Conservation (phyloP, 2,797 vertebrate genomes). For the Anguilla megastoma region DNA sequence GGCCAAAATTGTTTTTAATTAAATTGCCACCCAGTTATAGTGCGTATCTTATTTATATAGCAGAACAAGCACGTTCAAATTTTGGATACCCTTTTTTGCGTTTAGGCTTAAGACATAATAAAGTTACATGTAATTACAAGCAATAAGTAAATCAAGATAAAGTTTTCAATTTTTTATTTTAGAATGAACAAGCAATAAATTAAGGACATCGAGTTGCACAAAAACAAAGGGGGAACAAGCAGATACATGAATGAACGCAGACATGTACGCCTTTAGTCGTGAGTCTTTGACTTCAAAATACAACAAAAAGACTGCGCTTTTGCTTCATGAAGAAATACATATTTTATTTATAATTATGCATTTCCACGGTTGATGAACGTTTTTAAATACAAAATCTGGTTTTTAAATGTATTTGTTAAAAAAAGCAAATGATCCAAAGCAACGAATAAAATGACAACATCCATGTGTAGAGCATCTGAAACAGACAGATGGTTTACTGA, state of each 20-base stretch:
- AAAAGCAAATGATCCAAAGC: slow-evolving; percentile 53
- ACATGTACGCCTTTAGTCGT: neutral
- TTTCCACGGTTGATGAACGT: slow-evolving; percentile 55
- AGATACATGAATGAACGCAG: slow-evolving; percentile 22
- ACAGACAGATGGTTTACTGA: slow-evolving; percentile 45
- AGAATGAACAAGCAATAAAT: slow-evolving; percentile 86
- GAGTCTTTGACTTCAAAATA: slow-evolving; percentile 60
- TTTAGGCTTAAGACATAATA: neutral
- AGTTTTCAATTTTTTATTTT: slow-evolving; percentile 58
- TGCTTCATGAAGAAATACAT: slow-evolving; percentile 57
- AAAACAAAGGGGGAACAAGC: slow-evolving; percentile 55
- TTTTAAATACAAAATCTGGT: slow-evolving; percentile 55
- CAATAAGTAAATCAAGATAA: slow-evolving; percentile 33
- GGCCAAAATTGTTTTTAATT: neutral
- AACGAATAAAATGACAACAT: slow-evolving; percentile 60
- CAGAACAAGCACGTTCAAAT: neutral
- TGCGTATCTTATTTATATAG: neutral
- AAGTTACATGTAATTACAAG: slow-evolving; percentile 34
- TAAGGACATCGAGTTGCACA: slow-evolving; percentile 79
- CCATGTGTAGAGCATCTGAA: slow-evolving; percentile 50
- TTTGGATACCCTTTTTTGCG: neutral
- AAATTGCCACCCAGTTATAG: neutral
- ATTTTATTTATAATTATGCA: slow-evolving; percentile 61
- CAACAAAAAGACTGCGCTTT: slow-evolving; percentile 58
- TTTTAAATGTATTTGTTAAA: slow-evolving; percentile 51